Percentiles rank a stretch among this genome's conserved stretches.
Evolutionary conservation across 2,113 vertebrate genomes (phyloP).

Genomic region (Craseonycteris thonglongyai): DNA sequence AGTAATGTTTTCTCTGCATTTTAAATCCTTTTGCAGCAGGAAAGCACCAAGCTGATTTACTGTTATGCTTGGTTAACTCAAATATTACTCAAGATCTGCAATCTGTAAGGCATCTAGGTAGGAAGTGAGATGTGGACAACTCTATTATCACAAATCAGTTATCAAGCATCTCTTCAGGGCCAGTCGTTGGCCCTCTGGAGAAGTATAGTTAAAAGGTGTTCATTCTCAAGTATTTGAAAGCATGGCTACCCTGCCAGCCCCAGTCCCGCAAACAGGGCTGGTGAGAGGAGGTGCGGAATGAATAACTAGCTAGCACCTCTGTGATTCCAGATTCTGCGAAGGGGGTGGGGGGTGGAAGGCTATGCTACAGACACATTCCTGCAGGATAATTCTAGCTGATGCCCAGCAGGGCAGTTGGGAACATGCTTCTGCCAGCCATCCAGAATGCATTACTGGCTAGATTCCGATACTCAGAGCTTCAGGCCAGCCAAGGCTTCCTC

Average conservation of each 20-base stretch:
- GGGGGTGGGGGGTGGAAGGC: neutral
- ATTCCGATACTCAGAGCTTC: conserved; percentile 74
- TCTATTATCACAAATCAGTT: neutral
- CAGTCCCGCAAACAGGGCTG: neutral
- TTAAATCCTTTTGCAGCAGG: neutral
- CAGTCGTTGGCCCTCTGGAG: neutral
- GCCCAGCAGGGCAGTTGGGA: neutral
- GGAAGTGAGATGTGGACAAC: neutral
- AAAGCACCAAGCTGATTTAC: neutral
- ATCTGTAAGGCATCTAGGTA: neutral
- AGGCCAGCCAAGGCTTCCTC: conserved; percentile 79
- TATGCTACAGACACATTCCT: neutral
- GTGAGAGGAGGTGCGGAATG: neutral
- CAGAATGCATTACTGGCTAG: conserved; percentile 47
- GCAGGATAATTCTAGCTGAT: neutral
- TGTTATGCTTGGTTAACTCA: neutral
- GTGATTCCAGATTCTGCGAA: neutral
- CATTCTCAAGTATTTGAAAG: neutral
- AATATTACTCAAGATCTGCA: neutral
- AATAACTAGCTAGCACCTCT: neutral
- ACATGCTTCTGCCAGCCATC: neutral
- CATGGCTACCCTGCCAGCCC: neutral
- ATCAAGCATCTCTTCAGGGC: neutral
- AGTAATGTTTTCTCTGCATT: neutral
- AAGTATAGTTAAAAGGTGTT: neutral